Evolutionary conservation across 1,140 invertebrate genomes (phyloP).

Genomic region (Euborellia annulipes): DNA sequence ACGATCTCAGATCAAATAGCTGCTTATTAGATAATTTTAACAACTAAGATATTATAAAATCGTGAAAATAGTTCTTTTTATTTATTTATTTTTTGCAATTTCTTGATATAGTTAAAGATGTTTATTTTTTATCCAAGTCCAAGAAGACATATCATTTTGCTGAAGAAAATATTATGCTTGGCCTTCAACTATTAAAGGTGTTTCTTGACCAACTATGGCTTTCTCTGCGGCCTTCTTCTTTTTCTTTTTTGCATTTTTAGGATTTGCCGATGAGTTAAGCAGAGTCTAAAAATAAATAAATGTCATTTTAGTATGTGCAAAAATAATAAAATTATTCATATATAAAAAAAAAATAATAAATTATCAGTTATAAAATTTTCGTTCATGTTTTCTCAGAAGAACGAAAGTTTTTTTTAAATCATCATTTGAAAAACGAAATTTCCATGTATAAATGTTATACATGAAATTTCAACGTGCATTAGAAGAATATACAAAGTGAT

Average conservation of each 20-base stretch:
- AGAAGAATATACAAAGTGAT: too few species aligned
- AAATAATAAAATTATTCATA: not conserved
- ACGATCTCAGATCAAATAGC: too few species aligned
- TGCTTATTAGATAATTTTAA: too few species aligned
- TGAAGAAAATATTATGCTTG: slow-evolving; percentile 30
- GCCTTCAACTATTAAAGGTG: slow-evolving; percentile 44
- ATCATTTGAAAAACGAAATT: not conserved
- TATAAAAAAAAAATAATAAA: not conserved
- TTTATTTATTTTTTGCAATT: too few species aligned
- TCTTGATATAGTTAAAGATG: too few species aligned
- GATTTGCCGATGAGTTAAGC: slow-evolving; percentile 54
- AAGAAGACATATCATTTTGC: not conserved
- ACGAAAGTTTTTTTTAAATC: not conserved
- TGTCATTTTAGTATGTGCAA: not conserved
- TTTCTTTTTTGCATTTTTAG: slow-evolving; percentile 75
- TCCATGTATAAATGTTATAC: too few species aligned
- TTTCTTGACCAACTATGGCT: slow-evolving; percentile 29
- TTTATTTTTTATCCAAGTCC: too few species aligned
- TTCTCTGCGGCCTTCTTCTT: slow-evolving; percentile 56
- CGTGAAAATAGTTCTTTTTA: too few species aligned
- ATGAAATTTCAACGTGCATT: too few species aligned
- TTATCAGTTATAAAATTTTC: not conserved
- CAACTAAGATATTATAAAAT: too few species aligned
- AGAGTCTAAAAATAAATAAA: slow-evolving; percentile 39
- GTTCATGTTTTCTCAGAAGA: not conserved